Conservation (phyloP, 2,113 vertebrate species). For the Falcunculus frontatus region DNA sequence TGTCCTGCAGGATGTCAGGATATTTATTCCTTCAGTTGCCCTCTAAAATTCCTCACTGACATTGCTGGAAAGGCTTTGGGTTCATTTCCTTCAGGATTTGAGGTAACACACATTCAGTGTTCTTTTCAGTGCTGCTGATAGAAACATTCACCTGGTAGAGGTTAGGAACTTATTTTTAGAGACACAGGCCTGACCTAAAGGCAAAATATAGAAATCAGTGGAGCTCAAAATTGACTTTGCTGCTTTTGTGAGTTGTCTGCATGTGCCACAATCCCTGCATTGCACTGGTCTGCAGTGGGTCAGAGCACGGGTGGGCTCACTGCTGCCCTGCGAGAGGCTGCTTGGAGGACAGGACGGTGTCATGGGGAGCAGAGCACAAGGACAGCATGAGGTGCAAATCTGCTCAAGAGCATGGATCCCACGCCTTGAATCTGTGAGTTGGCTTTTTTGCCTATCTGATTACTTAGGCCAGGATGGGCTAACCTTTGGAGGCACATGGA, state of each 20-base stretch:
- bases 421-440: background rate
- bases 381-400: accelerated
- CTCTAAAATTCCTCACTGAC: background rate
- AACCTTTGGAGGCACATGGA: background rate
- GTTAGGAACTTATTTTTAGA: constrained; percentile 50
- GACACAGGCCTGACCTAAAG: constrained; percentile 5
- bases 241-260: background rate
- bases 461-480: background rate
- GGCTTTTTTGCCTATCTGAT: background rate
- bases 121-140: background rate
- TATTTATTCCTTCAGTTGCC: background rate
- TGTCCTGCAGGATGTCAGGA: background rate
- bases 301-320: background rate
- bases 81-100: background rate
- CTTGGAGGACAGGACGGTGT: background rate
- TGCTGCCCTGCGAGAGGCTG: accelerated
- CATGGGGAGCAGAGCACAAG: background rate
- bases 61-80: background rate
- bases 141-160: background rate
- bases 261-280: background rate
- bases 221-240: constrained; percentile 40
- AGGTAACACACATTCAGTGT: background rate
- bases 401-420: accelerated
- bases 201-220: constrained; percentile 49
- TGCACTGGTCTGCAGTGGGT: background rate